Percentiles rank a stretch among this genome's conserved stretches.
Conservation (phyloP, 2,797 vertebrate species). For the Echeneis naucrates region DNA sequence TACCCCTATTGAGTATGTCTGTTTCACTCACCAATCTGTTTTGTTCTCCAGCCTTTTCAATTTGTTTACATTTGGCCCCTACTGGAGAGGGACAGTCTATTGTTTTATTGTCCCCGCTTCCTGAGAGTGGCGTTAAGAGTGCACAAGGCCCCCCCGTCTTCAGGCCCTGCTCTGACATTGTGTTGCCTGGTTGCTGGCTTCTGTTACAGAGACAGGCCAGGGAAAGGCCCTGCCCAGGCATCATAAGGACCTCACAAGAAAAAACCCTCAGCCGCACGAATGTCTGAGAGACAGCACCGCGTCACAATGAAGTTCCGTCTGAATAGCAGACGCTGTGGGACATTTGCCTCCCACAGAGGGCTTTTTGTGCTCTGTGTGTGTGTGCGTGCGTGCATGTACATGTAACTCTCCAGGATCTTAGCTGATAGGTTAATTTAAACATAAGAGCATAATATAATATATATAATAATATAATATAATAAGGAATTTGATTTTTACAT, state of each 20-base stretch:
- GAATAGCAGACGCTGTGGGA: constrained; percentile 64
- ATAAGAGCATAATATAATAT: constrained; percentile 1
- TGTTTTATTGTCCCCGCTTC: constrained; percentile 83
- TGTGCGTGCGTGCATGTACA: no score
- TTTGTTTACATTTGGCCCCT: constrained; percentile 85
- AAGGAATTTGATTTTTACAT: no score
- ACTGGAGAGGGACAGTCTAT: constrained; percentile 82
- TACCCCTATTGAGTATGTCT: constrained; percentile 74
- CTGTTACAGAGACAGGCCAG: constrained; percentile 61
- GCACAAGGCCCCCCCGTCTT: constrained; percentile 59
- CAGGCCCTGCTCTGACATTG: constrained; percentile 68
- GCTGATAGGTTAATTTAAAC: constrained; percentile 12
- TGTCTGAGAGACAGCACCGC: constrained; percentile 58
- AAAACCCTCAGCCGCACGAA: constrained; percentile 29
- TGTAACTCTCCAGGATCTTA: neutral
- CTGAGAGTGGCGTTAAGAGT: constrained; percentile 74
- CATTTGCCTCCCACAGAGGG: constrained; percentile 57
- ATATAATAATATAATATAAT: no score
- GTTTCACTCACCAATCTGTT: constrained; percentile 81
- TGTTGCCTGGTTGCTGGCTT: constrained; percentile 65
- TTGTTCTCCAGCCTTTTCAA: constrained; percentile 83
- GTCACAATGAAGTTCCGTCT: constrained; percentile 58
- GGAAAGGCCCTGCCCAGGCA: constrained; percentile 62
- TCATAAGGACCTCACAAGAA: constrained; percentile 66
- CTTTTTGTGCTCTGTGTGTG: neutral